Evolutionary conservation across 2,888 invertebrate species (phyloP).

Genomic region (Elmis aenea): DNA sequence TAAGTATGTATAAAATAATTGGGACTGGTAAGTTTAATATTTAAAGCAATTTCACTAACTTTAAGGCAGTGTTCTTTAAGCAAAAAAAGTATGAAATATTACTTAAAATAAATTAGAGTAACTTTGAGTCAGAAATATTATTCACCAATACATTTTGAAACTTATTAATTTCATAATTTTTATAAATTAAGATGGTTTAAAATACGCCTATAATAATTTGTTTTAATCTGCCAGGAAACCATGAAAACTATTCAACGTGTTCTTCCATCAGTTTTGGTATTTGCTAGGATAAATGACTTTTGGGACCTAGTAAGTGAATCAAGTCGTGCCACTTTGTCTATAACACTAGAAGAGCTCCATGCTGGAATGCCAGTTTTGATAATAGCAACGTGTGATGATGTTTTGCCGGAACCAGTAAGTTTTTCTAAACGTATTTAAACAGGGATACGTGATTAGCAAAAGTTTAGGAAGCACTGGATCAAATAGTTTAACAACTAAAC

Average conservation of each 20-base stretch:
- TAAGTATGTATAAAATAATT: constrained; percentile 8
- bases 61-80: too few relatives aligned
- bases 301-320: constrained; percentile 40
- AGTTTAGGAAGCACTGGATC: too few relatives aligned
- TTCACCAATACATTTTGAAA: too few relatives aligned
- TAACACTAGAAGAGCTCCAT: constrained; percentile 40
- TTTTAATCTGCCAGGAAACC: too few relatives aligned
- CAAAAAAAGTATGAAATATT: too few relatives aligned
- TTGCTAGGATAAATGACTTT: constrained; percentile 41
- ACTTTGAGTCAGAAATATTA: background rate
- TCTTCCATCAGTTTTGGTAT: constrained; percentile 39
- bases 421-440: too few relatives aligned
- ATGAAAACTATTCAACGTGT: constrained; percentile 30
- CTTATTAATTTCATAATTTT: too few relatives aligned
- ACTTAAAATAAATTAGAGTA: too few relatives aligned
- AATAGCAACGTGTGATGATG: constrained; percentile 39
- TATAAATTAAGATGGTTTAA: too few relatives aligned
- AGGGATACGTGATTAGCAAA: too few relatives aligned
- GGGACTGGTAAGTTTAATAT: background rate
- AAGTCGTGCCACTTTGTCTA: constrained; percentile 34
- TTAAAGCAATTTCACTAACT: background rate
- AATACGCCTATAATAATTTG: too few relatives aligned
- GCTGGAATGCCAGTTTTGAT: constrained; percentile 40
- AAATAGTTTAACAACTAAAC: too few relatives aligned
- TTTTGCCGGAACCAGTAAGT: constrained; percentile 37